Conservation (phyloP, 2,888 invertebrate genomes). For the Dyspetes luteomarginatus region DNA sequence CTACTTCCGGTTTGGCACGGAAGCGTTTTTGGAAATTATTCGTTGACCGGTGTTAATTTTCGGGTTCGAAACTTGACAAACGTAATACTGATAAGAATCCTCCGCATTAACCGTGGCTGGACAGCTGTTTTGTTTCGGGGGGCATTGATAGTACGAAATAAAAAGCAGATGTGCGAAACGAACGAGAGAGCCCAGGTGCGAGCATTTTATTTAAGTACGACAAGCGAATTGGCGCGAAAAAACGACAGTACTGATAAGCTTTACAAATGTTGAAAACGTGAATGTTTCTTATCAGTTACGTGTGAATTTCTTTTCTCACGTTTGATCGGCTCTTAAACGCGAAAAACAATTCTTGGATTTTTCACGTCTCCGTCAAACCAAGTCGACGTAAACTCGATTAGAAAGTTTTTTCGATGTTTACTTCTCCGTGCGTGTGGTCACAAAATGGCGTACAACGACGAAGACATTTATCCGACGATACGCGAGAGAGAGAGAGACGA, state of each 20-base stretch:
- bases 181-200: background rate
- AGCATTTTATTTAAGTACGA: conserved; percentile 60
- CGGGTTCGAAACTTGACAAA: conserved; percentile 47
- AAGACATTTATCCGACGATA: conserved; percentile 54
- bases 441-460: conserved; percentile 76
- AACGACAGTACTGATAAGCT: conserved; percentile 6
- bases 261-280: background rate
- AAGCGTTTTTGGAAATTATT: background rate
- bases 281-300: background rate
- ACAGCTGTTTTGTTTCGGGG: conserved; percentile 78
- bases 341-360: conserved; percentile 15
- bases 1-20: background rate
- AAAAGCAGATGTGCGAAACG: conserved; percentile 74
- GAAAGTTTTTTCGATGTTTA: conserved; percentile 77
- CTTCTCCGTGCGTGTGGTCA: conserved; percentile 72
- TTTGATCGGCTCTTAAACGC: background rate
- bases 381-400: conserved; percentile 70
- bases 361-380: conserved; percentile 14
- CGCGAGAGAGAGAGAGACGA: conserved; percentile 23
- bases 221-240: conserved; percentile 77
- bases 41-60: background rate
- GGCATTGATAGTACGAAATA: background rate
- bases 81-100: conserved; percentile 51
- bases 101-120: conserved; percentile 62
- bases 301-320: background rate